Evolutionary conservation across 2,797 vertebrate genomes (phyloP).

Genomic region (Hemitrygon akajei): DNA sequence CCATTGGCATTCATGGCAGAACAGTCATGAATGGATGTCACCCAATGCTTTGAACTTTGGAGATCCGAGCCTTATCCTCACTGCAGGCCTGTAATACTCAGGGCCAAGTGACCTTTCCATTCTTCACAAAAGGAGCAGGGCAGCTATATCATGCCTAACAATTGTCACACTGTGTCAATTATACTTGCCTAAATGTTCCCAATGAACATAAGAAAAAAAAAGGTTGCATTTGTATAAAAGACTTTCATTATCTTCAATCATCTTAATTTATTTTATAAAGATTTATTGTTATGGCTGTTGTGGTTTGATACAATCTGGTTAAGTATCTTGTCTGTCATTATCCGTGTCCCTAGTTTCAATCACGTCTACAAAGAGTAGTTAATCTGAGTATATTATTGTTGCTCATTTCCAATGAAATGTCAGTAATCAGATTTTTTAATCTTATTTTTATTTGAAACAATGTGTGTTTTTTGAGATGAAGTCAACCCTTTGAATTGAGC

Average conservation of each 20-base stretch:
- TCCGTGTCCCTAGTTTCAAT: not conserved
- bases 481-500: conserved; percentile 69
- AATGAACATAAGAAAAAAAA: not conserved
- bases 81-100: not conserved
- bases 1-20: not conserved
- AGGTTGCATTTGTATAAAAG: too few species aligned
- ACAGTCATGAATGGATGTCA: not conserved
- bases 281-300: not conserved
- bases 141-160: not conserved
- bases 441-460: conserved; percentile 17
- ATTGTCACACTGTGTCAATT: not conserved
- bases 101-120: not conserved
- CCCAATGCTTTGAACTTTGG: not conserved
- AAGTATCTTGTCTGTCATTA: not conserved
- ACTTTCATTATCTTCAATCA: not conserved
- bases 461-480: conserved; percentile 63
- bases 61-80: not conserved
- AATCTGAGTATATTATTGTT: not conserved
- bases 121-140: not conserved
- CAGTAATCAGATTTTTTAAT: not conserved
- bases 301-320: not conserved
- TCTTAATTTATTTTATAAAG: not conserved
- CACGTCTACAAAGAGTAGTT: not conserved
- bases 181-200: not conserved
- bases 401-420: not conserved